These are phyloP conservation scores for Cephus rjabovi DNA, from an alignment of 2,888 invertebrate species.

Conservation along the genomic window DNA sequence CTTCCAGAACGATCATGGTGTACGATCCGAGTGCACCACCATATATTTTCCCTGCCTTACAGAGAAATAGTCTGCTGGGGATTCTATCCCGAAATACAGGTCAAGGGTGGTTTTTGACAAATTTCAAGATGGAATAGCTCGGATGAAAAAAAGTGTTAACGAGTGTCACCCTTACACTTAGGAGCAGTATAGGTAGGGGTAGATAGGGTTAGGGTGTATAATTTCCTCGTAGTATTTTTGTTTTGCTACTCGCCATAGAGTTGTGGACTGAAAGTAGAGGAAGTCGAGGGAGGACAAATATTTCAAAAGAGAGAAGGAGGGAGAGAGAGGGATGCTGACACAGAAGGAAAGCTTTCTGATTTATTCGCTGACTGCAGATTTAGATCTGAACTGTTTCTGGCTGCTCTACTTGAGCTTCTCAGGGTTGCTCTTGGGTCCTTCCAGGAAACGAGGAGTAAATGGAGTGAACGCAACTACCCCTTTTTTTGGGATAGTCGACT, in stretches of 20 bases:
- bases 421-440: background rate
- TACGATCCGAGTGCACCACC: background rate
- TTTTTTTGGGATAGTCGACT: background rate
- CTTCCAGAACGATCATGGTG: background rate
- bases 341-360: conserved; percentile 30
- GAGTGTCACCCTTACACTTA: background rate
- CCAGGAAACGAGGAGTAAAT: conserved; percentile 21
- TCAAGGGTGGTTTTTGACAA: background rate
- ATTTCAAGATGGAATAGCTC: background rate
- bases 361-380: conserved; percentile 32
- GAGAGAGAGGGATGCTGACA: background rate
- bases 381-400: conserved; percentile 18
- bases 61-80: background rate
- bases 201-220: background rate
- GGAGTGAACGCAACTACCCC: conserved; percentile 16
- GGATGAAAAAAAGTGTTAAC: background rate
- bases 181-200: background rate
- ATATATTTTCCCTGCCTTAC: background rate
- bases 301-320: background rate
- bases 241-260: background rate
- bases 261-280: background rate
- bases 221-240: background rate
- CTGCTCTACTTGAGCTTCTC: background rate
- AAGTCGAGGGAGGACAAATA: conserved; percentile 3
- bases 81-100: background rate